These are phyloP conservation scores for Chorisops tibialis DNA, from an alignment of 2,888 invertebrate genomes.

Conservation along the genomic window DNA sequence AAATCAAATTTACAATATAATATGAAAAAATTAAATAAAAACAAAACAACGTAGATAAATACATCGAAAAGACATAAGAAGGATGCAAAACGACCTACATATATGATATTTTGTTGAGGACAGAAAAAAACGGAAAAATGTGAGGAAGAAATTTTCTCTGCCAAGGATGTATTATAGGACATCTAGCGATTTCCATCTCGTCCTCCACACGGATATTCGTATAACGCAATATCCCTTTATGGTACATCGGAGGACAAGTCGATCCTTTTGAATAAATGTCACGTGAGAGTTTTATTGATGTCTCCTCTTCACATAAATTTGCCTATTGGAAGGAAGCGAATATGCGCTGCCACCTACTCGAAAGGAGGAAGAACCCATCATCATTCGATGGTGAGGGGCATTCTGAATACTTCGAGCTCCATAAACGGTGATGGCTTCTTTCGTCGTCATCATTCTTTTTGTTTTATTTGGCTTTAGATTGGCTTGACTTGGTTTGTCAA, in stretches of 20 bases:
- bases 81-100: too few species aligned
- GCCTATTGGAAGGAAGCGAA: constrained; percentile 1
- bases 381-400: too few species aligned
- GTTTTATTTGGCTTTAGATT: background rate
- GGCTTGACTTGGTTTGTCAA: constrained; percentile 1
- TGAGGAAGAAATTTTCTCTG: too few species aligned
- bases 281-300: constrained; percentile 24
- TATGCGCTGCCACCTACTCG: too few species aligned
- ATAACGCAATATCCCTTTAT: background rate
- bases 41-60: too few species aligned
- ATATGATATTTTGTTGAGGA: too few species aligned
- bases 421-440: background rate
- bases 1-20: too few species aligned
- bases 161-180: background rate
- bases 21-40: too few species aligned
- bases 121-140: too few species aligned
- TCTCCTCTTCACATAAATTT: constrained; percentile 16
- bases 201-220: background rate
- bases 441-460: background rate
- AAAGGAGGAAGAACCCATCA: too few species aligned
- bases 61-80: too few species aligned
- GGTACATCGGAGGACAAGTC: constrained; percentile 9
- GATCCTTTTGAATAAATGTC: constrained; percentile 18
- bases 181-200: constrained; percentile 3
- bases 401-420: background rate